Evolutionary conservation across 1,140 invertebrate species (phyloP).

Genomic region (Eriosoma lanigerum): DNA sequence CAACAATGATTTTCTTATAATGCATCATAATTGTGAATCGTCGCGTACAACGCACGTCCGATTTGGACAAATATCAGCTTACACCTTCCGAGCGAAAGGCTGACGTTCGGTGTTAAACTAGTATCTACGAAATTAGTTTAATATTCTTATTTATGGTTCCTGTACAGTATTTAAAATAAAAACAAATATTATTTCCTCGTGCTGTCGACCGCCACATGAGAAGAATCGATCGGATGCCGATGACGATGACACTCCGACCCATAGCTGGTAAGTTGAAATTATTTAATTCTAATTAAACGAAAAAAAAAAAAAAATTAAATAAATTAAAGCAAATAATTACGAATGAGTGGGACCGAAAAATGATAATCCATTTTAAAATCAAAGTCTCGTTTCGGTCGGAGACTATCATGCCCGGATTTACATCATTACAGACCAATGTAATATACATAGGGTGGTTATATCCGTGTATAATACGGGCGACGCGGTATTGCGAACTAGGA

Average conservation of each 20-base stretch:
- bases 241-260: constrained; percentile 29
- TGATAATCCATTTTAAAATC: too few species aligned
- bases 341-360: too few species aligned
- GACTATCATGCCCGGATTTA: background rate
- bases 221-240: constrained; percentile 23
- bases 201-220: background rate
- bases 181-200: too few species aligned
- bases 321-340: too few species aligned
- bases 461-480: background rate
- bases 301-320: too few species aligned
- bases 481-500: too few species aligned
- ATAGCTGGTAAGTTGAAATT: constrained; percentile 17
- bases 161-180: background rate
- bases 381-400: constrained; percentile 4
- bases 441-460: background rate
- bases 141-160: too few species aligned
- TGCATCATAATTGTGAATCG: background rate
- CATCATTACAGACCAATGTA: background rate
- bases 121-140: too few species aligned
- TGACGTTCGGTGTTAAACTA: constrained; percentile 26
- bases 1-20: constrained; percentile 14
- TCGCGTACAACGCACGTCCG: background rate
- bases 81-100: background rate
- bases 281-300: too few species aligned
- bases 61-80: background rate